phyloP scores from a whole-genome alignment of 1,140 invertebrate genomes.

The Dufourea novaeangliae region DNA sequence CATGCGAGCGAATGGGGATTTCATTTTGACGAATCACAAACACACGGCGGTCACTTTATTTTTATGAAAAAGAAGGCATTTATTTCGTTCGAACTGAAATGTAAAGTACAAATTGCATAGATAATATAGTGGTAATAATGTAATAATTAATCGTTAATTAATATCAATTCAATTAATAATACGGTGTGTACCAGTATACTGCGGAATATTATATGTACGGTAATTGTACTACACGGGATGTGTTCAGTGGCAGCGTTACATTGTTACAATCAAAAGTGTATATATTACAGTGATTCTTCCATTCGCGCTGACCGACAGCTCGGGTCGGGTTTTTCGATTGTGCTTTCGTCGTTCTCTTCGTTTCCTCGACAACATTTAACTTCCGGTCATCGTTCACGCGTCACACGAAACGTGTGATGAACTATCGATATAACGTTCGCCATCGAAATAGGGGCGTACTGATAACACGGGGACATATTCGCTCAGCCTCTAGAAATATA shows the following conservation, averaged over 20 bases:
- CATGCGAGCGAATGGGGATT: too few species aligned
- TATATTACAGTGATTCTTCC: constrained; percentile 60
- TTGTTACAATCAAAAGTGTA: constrained; percentile 57
- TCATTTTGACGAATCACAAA: background rate
- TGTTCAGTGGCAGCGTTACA: constrained; percentile 80
- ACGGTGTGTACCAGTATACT: constrained; percentile 71
- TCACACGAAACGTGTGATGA: constrained; percentile 27
- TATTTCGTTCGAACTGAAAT: constrained; percentile 81
- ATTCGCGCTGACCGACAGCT: constrained; percentile 42
- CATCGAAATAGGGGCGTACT: background rate
- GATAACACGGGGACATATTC: background rate
- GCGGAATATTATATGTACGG: constrained; percentile 65
- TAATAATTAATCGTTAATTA: constrained; percentile 80
- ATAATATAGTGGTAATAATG: constrained; percentile 81
- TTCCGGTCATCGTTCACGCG: background rate
- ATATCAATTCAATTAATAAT: constrained; percentile 81
- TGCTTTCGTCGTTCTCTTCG: background rate
- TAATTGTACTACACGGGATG: constrained; percentile 81
- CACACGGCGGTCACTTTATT: constrained; percentile 52
- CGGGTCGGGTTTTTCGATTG: constrained; percentile 11
- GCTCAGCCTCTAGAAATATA: constrained; percentile 10
- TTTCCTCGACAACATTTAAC: background rate
- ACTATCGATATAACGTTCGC: constrained; percentile 57
- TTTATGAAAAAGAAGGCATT: constrained; percentile 82
- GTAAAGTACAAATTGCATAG: constrained; percentile 81